phyloP scores from a whole-genome alignment of 2,797 vertebrate species.

The Enteromius argenteus region DNA sequence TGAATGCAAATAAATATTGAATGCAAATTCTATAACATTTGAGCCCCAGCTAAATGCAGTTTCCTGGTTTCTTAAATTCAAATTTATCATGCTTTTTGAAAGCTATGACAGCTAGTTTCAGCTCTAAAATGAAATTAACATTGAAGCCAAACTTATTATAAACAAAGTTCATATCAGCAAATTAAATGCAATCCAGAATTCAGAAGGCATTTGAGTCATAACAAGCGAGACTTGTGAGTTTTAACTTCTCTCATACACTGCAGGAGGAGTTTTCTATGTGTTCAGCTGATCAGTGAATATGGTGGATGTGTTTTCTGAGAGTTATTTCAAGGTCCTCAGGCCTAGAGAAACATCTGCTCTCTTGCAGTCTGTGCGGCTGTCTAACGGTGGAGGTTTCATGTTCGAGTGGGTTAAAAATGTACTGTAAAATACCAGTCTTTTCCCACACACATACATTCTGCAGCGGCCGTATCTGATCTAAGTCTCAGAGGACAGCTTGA shows the following conservation, averaged over 20 bases:
- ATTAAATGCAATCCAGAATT: not conserved
- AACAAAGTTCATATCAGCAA: not conserved
- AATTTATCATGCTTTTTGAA: too few relatives aligned
- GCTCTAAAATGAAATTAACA: slow-evolving; percentile 11
- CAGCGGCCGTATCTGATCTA: not conserved
- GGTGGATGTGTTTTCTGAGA: slow-evolving; percentile 30
- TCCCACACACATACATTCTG: slow-evolving; percentile 61
- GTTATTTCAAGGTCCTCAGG: slow-evolving; percentile 60
- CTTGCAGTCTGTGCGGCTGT: slow-evolving; percentile 48
- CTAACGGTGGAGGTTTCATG: slow-evolving; percentile 57
- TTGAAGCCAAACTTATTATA: not conserved
- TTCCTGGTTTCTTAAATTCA: not conserved
- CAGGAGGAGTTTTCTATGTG: slow-evolving; percentile 34
- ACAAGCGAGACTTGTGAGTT: not conserved
- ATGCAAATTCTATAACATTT: not conserved
- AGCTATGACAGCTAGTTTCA: not conserved
- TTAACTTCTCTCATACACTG: not conserved
- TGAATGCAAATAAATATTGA: not conserved
- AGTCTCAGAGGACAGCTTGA: slow-evolving; percentile 38
- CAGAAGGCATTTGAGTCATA: not conserved
- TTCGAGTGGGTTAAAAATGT: slow-evolving; percentile 62
- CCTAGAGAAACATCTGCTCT: slow-evolving; percentile 65
- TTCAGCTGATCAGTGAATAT: slow-evolving; percentile 54
- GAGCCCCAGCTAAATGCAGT: not conserved
- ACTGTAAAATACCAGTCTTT: slow-evolving; percentile 64